Conservation (phyloP, 2,888 invertebrate species). For the Atherix ibis region DNA sequence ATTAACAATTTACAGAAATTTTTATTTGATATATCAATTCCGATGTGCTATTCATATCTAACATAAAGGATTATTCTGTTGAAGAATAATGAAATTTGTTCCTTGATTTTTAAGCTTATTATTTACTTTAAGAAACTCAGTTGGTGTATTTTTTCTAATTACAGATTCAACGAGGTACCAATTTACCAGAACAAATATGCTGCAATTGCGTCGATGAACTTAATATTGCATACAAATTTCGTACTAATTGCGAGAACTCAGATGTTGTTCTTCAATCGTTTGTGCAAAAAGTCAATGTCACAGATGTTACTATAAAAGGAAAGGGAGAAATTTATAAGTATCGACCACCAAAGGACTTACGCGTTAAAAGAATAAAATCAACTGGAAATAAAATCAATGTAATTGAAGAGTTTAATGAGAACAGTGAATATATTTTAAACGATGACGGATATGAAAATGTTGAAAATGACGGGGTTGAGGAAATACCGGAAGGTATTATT, state of each 20-base stretch:
- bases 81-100: too few species aligned
- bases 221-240: constrained; percentile 24
- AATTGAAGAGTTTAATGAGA: background rate
- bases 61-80: too few species aligned
- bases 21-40: too few species aligned
- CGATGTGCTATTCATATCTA: too few species aligned
- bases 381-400: background rate
- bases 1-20: too few species aligned
- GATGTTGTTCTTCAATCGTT: constrained; percentile 23
- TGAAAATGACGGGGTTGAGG: too few species aligned
- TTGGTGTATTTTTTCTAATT: constrained; percentile 15
- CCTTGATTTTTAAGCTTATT: too few species aligned
- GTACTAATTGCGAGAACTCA: constrained; percentile 25
- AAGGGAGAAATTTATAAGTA: constrained; percentile 9
- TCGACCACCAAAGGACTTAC: constrained; percentile 10
- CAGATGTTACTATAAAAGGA: constrained; percentile 5
- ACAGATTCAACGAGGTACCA: constrained; percentile 15
- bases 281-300: constrained; percentile 7
- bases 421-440: background rate
- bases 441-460: too few species aligned
- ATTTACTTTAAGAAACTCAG: too few species aligned
- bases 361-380: constrained; percentile 9
- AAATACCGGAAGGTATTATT: too few species aligned
- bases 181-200: constrained; percentile 28
- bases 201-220: constrained; percentile 22